A percentile compares a stretch with the other conserved stretches of the same genome.
Conservation (phyloP, 2,113 vertebrate species). For the Psittacus erithacus region DNA sequence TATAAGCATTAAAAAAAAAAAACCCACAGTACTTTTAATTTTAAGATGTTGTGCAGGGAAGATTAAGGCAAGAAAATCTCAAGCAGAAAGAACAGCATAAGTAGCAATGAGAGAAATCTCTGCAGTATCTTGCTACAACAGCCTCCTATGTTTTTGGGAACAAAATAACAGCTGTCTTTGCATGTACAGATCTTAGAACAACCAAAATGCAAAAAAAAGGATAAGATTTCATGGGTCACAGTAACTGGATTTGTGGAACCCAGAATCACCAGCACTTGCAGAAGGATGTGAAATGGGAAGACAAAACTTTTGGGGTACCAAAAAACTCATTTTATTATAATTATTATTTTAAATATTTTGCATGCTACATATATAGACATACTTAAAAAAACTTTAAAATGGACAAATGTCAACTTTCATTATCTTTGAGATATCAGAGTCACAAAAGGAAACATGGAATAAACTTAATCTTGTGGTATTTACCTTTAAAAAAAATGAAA, state of each 20-base stretch:
- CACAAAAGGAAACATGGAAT: background rate
- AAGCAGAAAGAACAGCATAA: background rate
- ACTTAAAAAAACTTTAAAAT: background rate
- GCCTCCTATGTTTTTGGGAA: background rate
- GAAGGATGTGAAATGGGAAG: background rate
- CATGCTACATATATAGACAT: background rate
- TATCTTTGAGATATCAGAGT: background rate
- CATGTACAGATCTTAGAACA: background rate
- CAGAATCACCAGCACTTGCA: background rate
- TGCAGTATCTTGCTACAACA: background rate
- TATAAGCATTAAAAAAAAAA: background rate
- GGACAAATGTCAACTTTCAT: background rate
- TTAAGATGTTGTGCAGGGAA: background rate
- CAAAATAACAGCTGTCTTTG: background rate
- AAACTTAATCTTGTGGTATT: background rate
- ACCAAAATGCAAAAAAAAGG: background rate
- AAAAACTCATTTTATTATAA: background rate
- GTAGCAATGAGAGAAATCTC: background rate
- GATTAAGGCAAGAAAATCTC: background rate
- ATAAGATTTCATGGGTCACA: background rate
- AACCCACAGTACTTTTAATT: background rate
- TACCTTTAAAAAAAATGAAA: background rate
- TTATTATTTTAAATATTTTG: background rate
- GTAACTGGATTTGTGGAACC: background rate
- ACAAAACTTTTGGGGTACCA: rapidly evolving